Percentiles rank a stretch among this genome's conserved stretches.
These are phyloP conservation scores for Sardinella longiceps DNA, from an alignment of 2,797 vertebrate species.

Conservation along the genomic window DNA sequence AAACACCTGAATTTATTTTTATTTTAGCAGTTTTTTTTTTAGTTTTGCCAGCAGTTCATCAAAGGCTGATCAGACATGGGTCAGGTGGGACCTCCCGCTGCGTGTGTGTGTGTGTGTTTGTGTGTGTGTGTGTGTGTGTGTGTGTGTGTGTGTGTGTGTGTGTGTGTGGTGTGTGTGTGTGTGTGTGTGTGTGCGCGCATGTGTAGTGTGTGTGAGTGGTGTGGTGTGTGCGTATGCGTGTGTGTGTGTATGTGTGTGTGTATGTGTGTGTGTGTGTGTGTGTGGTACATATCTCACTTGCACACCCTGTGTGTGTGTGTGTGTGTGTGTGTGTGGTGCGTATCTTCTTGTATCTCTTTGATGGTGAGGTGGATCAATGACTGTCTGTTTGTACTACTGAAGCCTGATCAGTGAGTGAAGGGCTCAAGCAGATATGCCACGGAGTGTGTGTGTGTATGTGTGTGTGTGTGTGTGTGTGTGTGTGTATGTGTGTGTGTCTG, in stretches of 20 bases:
- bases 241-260: conserved; percentile 8
- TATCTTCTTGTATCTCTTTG: not conserved
- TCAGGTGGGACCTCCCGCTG: not conserved
- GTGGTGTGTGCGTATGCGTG: no score
- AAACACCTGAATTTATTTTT: conserved; percentile 22
- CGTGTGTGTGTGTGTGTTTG: no score
- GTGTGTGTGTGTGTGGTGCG: not conserved
- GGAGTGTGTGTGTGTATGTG: not conserved
- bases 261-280: not conserved
- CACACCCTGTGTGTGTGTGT: not conserved
- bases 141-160: not conserved
- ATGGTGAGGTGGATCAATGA: not conserved
- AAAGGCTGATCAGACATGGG: no score
- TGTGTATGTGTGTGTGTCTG: no score
- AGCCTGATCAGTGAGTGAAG: not conserved
- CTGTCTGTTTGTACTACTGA: not conserved
- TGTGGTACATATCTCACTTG: not conserved
- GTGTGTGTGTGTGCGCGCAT: no score
- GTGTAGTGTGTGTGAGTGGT: no score
- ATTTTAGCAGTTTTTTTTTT: no score
- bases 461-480: not conserved
- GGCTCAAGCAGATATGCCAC: not conserved
- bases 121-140: not conserved
- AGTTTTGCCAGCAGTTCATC: not conserved
- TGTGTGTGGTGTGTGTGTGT: not conserved